Evolutionary conservation across 2,797 vertebrate species (phyloP).

Genomic region (Columba guinea): DNA sequence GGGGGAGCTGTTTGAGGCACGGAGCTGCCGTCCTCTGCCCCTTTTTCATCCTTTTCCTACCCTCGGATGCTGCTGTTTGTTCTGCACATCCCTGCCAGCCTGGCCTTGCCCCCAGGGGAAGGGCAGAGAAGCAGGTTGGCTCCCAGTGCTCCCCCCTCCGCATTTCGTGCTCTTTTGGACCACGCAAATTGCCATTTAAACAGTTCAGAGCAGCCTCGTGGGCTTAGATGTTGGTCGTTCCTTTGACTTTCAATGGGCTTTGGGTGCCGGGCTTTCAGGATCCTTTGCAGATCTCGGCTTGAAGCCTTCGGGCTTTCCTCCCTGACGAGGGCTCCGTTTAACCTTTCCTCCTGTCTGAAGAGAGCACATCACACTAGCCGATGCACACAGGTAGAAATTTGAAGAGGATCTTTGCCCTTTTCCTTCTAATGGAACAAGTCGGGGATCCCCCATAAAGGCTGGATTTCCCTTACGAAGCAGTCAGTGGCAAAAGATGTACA

Average conservation of each 20-base stretch:
- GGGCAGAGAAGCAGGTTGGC: background rate
- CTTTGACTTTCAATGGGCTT: constrained; percentile 20
- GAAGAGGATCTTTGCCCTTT: constrained; percentile 73
- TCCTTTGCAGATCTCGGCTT: background rate
- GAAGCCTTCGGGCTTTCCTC: background rate
- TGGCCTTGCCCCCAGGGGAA: background rate
- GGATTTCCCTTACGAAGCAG: constrained; percentile 56
- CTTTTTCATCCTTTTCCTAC: background rate
- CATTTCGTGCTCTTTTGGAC: background rate
- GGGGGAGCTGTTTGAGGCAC: background rate
- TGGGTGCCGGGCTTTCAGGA: background rate
- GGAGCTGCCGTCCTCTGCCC: background rate
- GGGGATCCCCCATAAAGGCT: constrained; percentile 49
- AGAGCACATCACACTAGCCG: constrained; percentile 46
- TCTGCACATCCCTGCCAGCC: background rate
- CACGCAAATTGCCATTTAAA: background rate
- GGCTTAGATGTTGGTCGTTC: background rate
- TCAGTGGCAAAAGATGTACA: background rate
- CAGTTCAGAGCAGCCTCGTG: background rate
- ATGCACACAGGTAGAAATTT: constrained; percentile 46
- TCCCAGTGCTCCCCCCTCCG: background rate
- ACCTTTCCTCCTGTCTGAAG: constrained; percentile 65
- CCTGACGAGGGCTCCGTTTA: background rate
- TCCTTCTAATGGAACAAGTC: constrained; percentile 27
- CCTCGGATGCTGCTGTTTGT: background rate